Evolutionary conservation across 2,113 vertebrate species (phyloP).

Genomic region (Carollia perspicillata): DNA sequence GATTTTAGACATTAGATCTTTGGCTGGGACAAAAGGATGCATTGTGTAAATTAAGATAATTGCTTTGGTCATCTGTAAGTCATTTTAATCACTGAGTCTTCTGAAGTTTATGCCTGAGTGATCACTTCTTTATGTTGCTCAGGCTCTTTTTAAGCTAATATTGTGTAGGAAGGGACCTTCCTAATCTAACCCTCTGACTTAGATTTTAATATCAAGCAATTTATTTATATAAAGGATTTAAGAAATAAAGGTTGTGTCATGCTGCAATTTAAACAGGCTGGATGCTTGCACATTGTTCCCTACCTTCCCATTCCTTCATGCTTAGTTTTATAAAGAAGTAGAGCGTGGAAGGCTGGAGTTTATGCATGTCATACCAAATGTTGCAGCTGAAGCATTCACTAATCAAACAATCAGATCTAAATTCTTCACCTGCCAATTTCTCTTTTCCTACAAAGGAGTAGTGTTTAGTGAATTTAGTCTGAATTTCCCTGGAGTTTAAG

Average conservation of each 20-base stretch:
- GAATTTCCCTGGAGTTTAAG: slow-evolving; percentile 1
- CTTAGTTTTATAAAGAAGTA: not conserved
- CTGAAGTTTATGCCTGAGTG: not conserved
- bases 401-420: slow-evolving; percentile 32
- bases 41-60: slow-evolving; percentile 5
- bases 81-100: not conserved
- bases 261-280: not conserved
- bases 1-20: not conserved
- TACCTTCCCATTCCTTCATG: not conserved
- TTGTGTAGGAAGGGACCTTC: not conserved
- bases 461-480: slow-evolving; percentile 14
- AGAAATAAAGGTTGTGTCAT: not conserved
- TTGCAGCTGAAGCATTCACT: not conserved
- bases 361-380: not conserved
- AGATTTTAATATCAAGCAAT: slow-evolving; percentile 23
- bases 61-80: slow-evolving; percentile 7
- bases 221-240: not conserved
- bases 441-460: not conserved
- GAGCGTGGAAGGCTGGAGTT: not conserved
- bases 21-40: not conserved
- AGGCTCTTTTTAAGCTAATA: not conserved
- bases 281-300: not conserved
- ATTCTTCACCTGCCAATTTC: slow-evolving; percentile 48
- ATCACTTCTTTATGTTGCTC: not conserved
- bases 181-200: not conserved